Base-by-base conservation (phyloP, 2,888 invertebrate genomes). In the Drosophila subquinaria region DNA sequence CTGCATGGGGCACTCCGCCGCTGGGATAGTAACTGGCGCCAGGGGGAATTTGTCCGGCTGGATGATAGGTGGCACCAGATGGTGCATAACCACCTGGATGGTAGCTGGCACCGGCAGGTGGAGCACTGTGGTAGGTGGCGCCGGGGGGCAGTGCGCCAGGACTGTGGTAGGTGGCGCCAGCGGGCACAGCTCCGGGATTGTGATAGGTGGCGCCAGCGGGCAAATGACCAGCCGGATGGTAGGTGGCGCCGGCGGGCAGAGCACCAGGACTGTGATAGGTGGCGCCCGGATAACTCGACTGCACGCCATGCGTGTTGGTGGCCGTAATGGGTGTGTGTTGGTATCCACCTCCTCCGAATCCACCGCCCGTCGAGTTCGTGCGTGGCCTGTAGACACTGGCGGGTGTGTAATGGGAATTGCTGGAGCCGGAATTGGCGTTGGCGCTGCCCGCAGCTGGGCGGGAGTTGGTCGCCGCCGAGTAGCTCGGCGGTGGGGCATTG, bases 281-380 rank as follows among this genome's bases (percentile, higher is more conserved):
- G 8, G 84, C 89, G 6, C 87, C 79, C 4, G 92, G 91, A 82
- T 92, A 91, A 36, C 92, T 83, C 0, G 92, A 91, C 30, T 91
- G 91, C 8, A 91, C 77, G 15, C 82, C 87, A 10, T 89, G 89
- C 3, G 79, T 59, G 51, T 83, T 90, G 23, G 86, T 86, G n/a
- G 92, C 88, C 4, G 75, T 72, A 23, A 92, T 90, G 2, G 92
- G 92, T 15, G 89, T 73, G 35, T 91, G 83, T 3, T 70, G 56
- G 15, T 56, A 62, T n/a, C 75, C 73, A 2, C 86, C 75, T 10
- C 77, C 75, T 11, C 77, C 73, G 6, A 4, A 11, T 1, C 79
- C 66, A 9, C 83, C 84, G 2, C 91, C 85, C 0, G 91, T 91
- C 11, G 78, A 51, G 48, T 91, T 91, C 43, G 23, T 61, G n/a